Base-by-base conservation (phyloP, 2,113 vertebrate species). In the Leiothrix lutea region DNA sequence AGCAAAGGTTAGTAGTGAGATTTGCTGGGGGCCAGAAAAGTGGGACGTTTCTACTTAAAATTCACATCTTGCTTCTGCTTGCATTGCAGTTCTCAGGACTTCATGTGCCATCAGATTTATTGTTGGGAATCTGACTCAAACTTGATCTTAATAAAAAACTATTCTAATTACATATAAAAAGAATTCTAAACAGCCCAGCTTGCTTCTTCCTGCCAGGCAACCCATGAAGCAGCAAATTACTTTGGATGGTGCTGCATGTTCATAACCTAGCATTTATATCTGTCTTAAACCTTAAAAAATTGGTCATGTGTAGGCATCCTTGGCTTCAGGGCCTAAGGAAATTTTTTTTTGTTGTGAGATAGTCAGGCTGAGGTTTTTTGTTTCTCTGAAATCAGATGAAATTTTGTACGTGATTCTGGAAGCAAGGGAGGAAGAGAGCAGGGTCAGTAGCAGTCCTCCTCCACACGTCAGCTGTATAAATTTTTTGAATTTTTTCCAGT, bases 11-110 rank as follows among this genome's bases (percentile, higher is more conserved):
- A 80, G 35, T n/a, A 51, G 36, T 28, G 54, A 88, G 80, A 72
- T 80, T 86, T 94, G 57, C 24, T 72, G 48, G n/a, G 29, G 50
- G 31, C 31, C 28, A 64, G 61, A 60, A 61, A 89, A 94, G 12
- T n/a, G 53, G 48, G n/a, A 17, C 44, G 35, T 75, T 79, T 80
- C 57, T 75, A 28, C 22, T 89, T 92, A 67, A 47, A 88, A 88
- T 96, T 98, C 94, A 96, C 80, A 87, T 64, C 84, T 96, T 95
- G n/a, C 72, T 97, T 96, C 48, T 93, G 83, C 80, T 90, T 90
- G 33, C 42, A 23, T 64, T 96, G 71, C 79, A 97, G 38, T 95
- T 97, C 91, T 91, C 77, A 87, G 69, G n/a, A 54, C 93, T 88
- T 96, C 78, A 90, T 23, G 6, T 87, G 26, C 74, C 94, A 64